A percentile compares a stretch with the other conserved stretches of the same genome.
Evolutionary conservation across 2,113 vertebrate species (phyloP).

Genomic region (Tachysurus vachellii): DNA sequence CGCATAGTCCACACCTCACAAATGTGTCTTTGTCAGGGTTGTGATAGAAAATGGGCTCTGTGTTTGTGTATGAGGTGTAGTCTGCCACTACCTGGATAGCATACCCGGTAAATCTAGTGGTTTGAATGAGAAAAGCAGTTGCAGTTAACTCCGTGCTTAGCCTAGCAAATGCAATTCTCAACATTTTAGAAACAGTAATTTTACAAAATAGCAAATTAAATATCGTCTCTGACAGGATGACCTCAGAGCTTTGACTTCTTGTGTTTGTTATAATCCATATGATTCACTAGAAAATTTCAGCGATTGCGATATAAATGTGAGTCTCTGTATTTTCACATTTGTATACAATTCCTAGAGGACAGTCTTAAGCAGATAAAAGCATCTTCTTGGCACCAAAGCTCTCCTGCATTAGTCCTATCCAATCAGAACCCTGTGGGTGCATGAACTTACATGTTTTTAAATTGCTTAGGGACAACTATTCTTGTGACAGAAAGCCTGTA

Average conservation of each 20-base stretch:
- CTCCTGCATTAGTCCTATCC: constrained; percentile 59
- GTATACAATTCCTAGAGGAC: constrained; percentile 55
- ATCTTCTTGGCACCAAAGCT: constrained; percentile 47
- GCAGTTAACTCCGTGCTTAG: not conserved
- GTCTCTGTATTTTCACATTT: constrained; percentile 40
- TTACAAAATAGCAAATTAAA: not conserved
- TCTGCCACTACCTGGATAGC: not conserved
- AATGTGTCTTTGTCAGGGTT: constrained; percentile 19
- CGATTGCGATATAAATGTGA: constrained; percentile 12
- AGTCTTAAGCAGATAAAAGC: constrained; percentile 65
- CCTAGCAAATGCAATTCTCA: not conserved
- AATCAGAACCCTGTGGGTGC: constrained; percentile 46
- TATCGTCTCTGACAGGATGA: not conserved
- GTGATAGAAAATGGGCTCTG: constrained; percentile 4
- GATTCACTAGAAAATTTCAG: constrained; percentile 34
- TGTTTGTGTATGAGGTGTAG: not conserved
- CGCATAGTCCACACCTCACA: constrained; percentile 19
- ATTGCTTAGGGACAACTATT: not conserved
- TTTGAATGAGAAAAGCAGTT: not conserved
- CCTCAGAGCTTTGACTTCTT: not conserved
- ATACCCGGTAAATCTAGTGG: not conserved
- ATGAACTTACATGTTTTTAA: not conserved
- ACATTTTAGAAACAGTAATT: not conserved
- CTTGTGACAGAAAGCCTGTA: not conserved
- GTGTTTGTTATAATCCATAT: not conserved